Evolutionary conservation across 1,140 invertebrate genomes (phyloP), one percentile per base, ranked within the genome.

Genomic region (Drosophila kanapiae): DNA sequence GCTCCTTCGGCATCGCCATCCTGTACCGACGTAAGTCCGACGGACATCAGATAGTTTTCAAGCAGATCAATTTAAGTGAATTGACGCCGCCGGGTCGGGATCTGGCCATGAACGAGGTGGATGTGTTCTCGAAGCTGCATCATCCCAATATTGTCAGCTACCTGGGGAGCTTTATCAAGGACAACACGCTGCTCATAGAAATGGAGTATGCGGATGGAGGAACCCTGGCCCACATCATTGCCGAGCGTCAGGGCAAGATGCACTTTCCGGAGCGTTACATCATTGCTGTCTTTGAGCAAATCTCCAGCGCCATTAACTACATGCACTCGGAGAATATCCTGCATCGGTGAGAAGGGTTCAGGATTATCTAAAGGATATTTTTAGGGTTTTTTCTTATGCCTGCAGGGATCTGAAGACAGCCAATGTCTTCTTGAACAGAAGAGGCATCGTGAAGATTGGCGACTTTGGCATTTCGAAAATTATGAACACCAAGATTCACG

Each of bases 401-500:
- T 35, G 3, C 74, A 96, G 96, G 80, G 96, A 97, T 92, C 92
- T 97, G 48, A 97, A 97, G 92, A 96, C 96, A 3, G 96, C 96
- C 3, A 97, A 97, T 93, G 95, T 97, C 10, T 97, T 97, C 82
- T 92, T 97, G 10, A 96, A 95, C 27, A 95, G 95, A 80, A 94
- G 95, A 57, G 94, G 95, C 0, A 91, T 94, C 59, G 94, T 96
- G 0, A 96, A 96, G 93, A 94, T 96, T 33, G 96, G 96, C 4
- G 96, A 97, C 92, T 97, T 97, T 94, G 96, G 96, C n/a, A 97
- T 97, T 60, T 96, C 95, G 3, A 97, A 97, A 93, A 95, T 96
- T 82, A 94, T 97, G 93, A 95, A 94, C 45, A 96, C 96, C 0
- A 94, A 94, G 78, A 94, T 94, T 33, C 95, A 95, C 72, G 96